These are phyloP conservation scores for Scaptomyza parva DNA, from an alignment of 2,888 invertebrate species.

Conservation along the genomic window DNA sequence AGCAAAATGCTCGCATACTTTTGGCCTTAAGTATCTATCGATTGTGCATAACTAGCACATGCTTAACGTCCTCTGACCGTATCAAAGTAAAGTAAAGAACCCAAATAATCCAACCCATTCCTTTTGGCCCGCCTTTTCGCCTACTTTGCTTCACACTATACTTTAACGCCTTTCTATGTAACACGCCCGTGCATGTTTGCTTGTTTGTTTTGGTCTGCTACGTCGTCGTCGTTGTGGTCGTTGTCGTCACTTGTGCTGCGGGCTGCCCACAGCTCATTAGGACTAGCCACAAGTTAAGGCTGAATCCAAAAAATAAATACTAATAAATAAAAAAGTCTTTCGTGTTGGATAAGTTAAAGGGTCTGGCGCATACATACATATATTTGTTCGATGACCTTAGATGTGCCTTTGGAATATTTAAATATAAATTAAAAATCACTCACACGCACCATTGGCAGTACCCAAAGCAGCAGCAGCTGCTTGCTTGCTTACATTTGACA, in stretches of 20 bases:
- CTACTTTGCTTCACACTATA: slow-evolving; percentile 55
- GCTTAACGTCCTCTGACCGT: slow-evolving; percentile 28
- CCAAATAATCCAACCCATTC: not conserved
- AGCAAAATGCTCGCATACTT: slow-evolving; percentile 52
- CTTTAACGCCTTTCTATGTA: slow-evolving; percentile 58
- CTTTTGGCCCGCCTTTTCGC: not conserved
- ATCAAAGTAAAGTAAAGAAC: slow-evolving; percentile 1
- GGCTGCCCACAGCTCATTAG: slow-evolving; percentile 50
- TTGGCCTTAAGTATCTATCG: slow-evolving; percentile 49
- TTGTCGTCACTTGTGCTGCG: slow-evolving; percentile 44
- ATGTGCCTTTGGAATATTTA: slow-evolving; percentile 33
- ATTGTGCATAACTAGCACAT: slow-evolving; percentile 72
- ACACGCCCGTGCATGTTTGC: slow-evolving; percentile 45
- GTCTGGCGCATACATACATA: slow-evolving; percentile 7
- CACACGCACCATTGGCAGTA: slow-evolving; percentile 61
- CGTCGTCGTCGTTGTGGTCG: slow-evolving; percentile 2
- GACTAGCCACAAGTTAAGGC: slow-evolving; percentile 8
- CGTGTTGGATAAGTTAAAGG: slow-evolving; percentile 22
- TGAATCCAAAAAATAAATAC: slow-evolving; percentile 4
- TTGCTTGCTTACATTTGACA: slow-evolving; percentile 27
- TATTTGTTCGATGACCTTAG: slow-evolving; percentile 22
- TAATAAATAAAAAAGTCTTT: slow-evolving; percentile 15
- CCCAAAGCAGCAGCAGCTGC: slow-evolving; percentile 23
- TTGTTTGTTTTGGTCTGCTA: slow-evolving; percentile 47
- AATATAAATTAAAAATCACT: slow-evolving; percentile 69